Base-by-base conservation (phyloP, 2,888 invertebrate species). In the Portevinia maculata region DNA sequence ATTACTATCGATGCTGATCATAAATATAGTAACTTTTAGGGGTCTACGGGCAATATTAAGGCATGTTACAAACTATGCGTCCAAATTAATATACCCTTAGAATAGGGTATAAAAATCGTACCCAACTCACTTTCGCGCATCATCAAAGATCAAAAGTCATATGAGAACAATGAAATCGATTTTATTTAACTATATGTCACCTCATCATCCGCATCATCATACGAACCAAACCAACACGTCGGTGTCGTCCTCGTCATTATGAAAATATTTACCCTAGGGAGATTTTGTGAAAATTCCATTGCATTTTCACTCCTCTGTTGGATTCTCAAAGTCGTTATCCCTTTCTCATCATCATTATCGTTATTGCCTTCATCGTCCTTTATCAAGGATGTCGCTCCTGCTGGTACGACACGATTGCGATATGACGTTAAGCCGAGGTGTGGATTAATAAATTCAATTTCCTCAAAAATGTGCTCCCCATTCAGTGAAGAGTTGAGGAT, bases 401-500 rank as follows among this genome's bases (percentile, higher is more conserved):
- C 34, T 57, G 57, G 57, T 59, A 48, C 37, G 37, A 32, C 32
- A 53, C 11, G 53, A 44, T 44, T 50, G 19, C 30, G 64, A 44
- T 19, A 17, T 32, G 24, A 55, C 34, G 59, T 32, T 44, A 46
- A 55, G 67, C 19, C 67, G 71, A 71, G 71, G 76, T 83, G 83
- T 76, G 70, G 83, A 83, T 83, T 83, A 83, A 83, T 83, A 83
- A 83, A 83, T 83, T 83, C 83, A 83, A 83, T 83, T 83, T 83
- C 83, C 71, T 83, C 60, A 55, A 69, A 81, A 81, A 83, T 60
- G 44, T 30, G 19, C 32, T 7, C 13, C 19, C 44, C 39, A 24
- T 15, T 11, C n/a, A 17, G 8, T 13, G 48, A 19, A 34, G 69
- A 34, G 11, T 59, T 48, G 60, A 67, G n/a, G n/a, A 62, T 57